Conservation (phyloP, 2,113 vertebrate species). For the Saguinus midas region DNA sequence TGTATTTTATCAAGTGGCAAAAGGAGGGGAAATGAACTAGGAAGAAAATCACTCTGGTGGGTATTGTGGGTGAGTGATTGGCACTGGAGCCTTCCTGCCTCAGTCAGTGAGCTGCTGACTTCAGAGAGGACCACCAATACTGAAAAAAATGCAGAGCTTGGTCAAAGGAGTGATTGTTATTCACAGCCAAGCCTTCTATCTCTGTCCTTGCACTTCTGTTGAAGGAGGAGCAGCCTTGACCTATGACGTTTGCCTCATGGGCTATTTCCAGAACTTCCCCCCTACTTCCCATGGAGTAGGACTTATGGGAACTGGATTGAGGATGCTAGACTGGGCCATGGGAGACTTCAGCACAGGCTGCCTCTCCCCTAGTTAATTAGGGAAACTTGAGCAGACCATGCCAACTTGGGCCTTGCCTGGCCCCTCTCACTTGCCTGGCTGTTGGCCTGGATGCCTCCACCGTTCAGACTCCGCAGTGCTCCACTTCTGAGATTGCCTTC, state of each 20-base stretch:
- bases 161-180: background rate
- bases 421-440: too few species aligned
- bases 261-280: background rate
- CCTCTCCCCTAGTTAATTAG: background rate
- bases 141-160: background rate
- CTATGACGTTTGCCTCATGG: background rate
- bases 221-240: background rate
- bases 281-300: background rate
- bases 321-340: fast-evolving
- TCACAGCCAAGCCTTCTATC: background rate
- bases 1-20: conserved; percentile 58
- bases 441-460: background rate
- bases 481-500: background rate
- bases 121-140: background rate
- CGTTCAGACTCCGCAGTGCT: too few species aligned
- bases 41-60: conserved; percentile 38
- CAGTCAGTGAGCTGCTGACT: background rate
- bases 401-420: background rate
- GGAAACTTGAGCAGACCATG: fast-evolving
- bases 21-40: conserved; percentile 19
- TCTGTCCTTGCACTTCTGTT: background rate
- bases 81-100: background rate
- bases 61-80: background rate
- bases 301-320: too few species aligned
- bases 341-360: background rate